phyloP scores from a whole-genome alignment of 1,140 invertebrate species.

The Manduca sexta region DNA sequence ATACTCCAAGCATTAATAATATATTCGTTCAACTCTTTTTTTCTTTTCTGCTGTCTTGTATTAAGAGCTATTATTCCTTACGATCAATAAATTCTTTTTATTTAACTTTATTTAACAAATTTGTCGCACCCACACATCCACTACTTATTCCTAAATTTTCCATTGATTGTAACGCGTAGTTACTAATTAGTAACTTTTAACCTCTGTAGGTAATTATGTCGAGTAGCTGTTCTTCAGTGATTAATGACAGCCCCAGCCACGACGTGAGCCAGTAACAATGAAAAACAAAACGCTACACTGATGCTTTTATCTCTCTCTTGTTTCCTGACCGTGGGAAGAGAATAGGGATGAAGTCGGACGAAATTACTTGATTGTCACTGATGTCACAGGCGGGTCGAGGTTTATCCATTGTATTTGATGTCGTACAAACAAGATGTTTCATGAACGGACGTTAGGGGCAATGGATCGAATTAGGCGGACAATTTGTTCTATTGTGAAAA shows the following conservation, averaged over 20 bases:
- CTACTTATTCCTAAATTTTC: too few species aligned
- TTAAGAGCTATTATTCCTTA: too few species aligned
- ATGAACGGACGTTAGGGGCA: slow-evolving; percentile 52
- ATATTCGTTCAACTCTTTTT: too few species aligned
- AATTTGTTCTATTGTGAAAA: slow-evolving; percentile 41
- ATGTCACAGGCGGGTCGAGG: slow-evolving; percentile 24
- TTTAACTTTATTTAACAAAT: too few species aligned
- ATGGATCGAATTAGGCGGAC: slow-evolving; percentile 50
- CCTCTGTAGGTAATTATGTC: neutral
- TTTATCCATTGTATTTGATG: slow-evolving; percentile 43
- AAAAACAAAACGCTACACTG: slow-evolving; percentile 27
- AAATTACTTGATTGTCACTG: slow-evolving; percentile 39
- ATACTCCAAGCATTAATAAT: too few species aligned
- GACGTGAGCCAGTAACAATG: slow-evolving; percentile 26
- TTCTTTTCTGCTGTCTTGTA: too few species aligned
- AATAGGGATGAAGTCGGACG: slow-evolving; percentile 49
- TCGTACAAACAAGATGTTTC: slow-evolving; percentile 56
- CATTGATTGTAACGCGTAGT: too few species aligned
- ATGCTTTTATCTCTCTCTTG: slow-evolving; percentile 37
- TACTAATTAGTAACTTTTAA: slow-evolving; percentile 5
- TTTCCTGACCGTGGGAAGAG: slow-evolving; percentile 30
- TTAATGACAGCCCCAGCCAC: slow-evolving; percentile 22
- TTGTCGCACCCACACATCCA: too few species aligned
- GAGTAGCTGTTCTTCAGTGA: slow-evolving; percentile 7
- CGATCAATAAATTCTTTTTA: too few species aligned